Percentiles rank a stretch among this genome's conserved stretches.
Conservation (phyloP, 2,113 vertebrate genomes). For the Sapajus apella region DNA sequence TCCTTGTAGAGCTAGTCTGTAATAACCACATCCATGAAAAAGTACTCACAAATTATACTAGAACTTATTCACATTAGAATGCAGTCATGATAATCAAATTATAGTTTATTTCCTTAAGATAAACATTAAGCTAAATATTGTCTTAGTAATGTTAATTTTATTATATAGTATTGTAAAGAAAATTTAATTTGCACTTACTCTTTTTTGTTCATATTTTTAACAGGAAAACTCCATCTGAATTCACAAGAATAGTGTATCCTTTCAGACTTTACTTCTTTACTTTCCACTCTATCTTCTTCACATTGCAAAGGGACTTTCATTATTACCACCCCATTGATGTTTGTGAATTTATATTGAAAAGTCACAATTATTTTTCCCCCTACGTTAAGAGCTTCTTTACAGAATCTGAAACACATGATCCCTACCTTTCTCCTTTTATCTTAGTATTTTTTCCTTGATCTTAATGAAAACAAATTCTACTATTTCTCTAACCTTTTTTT, state of each 20-base stretch:
- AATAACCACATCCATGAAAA: neutral
- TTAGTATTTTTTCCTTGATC: neutral
- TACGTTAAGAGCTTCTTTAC: neutral
- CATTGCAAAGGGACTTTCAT: neutral
- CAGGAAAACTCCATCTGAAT: neutral
- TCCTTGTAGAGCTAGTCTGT: neutral
- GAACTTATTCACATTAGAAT: neutral
- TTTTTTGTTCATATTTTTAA: neutral
- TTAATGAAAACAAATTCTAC: neutral
- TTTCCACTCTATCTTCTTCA: neutral
- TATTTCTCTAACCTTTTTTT: neutral
- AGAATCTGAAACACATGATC: neutral
- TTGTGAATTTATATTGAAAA: neutral
- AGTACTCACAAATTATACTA: neutral
- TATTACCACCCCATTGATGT: neutral
- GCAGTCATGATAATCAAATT: neutral
- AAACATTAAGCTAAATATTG: neutral
- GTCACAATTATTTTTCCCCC: neutral
- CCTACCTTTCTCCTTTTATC: neutral
- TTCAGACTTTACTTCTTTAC: neutral
- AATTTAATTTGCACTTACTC: neutral
- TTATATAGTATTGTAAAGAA: neutral
- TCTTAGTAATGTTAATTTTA: neutral
- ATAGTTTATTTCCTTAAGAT: neutral
- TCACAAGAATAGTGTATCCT: neutral